Evolutionary conservation across 2,797 vertebrate species (phyloP).

Genomic region (Chaetodon trifasciatus): DNA sequence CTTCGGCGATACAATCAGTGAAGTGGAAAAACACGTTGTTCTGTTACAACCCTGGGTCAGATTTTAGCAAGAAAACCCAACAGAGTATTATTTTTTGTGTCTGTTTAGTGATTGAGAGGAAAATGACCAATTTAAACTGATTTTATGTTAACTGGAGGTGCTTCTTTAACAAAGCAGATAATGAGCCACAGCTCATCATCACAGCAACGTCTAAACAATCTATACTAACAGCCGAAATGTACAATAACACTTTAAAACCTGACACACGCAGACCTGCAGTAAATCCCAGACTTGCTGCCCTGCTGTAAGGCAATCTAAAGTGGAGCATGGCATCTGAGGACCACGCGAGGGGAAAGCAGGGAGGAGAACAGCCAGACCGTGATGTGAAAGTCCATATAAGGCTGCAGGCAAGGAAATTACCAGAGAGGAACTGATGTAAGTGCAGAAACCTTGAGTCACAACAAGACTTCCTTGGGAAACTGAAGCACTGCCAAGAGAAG

Average conservation of each 20-base stretch:
- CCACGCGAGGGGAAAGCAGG: constrained; percentile 64
- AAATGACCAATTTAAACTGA: neutral
- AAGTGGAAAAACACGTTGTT: neutral
- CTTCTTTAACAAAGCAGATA: constrained; percentile 9
- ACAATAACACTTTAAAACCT: constrained; percentile 2
- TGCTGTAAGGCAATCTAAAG: constrained; percentile 54
- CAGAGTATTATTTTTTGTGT: neutral
- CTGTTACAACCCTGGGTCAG: neutral
- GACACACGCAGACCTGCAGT: constrained; percentile 1
- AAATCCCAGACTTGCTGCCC: constrained; percentile 20
- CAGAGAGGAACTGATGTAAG: constrained; percentile 92
- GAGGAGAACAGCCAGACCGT: constrained; percentile 70
- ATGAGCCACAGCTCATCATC: neutral
- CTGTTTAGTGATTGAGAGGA: constrained; percentile 14
- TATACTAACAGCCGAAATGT: neutral
- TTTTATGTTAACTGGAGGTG: neutral
- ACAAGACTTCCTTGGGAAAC: constrained; percentile 86
- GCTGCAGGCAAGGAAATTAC: constrained; percentile 91
- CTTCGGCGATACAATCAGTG: neutral
- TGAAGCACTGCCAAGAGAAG: constrained; percentile 82
- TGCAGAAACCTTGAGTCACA: constrained; percentile 95
- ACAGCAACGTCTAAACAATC: constrained; percentile 1
- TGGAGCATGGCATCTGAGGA: constrained; percentile 66
- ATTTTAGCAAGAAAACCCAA: constrained; percentile 13
- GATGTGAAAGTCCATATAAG: constrained; percentile 92